phyloP scores from a whole-genome alignment of 2,888 invertebrate species.

The Noctua pronuba region DNA sequence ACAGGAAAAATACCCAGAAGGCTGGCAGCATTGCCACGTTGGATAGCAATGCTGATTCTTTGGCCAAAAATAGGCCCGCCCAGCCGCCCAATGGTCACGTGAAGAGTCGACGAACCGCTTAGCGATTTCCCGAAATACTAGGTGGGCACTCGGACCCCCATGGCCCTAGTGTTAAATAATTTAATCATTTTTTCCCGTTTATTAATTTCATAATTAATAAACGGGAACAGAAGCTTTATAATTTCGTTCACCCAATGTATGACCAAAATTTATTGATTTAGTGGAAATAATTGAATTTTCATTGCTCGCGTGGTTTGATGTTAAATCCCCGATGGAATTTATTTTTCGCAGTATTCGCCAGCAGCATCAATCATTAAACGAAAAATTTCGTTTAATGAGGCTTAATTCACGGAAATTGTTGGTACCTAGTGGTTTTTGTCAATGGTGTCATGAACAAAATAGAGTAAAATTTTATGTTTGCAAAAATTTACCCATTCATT shows the following conservation, averaged over 20 bases:
- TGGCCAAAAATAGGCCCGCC: too few species aligned
- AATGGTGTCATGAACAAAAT: not conserved
- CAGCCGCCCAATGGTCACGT: too few species aligned
- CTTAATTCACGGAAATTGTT: not conserved
- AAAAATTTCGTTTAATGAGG: not conserved
- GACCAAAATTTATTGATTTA: constrained; percentile 29
- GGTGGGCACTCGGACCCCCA: too few species aligned
- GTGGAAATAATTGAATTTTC: constrained; percentile 31
- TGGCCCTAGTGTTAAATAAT: too few species aligned
- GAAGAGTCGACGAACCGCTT: too few species aligned
- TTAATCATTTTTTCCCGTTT: too few species aligned
- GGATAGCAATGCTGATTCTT: too few species aligned
- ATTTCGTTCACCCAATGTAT: not conserved
- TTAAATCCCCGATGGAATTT: constrained; percentile 24
- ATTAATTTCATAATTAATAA: constrained; percentile 1
- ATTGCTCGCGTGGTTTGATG: constrained; percentile 26
- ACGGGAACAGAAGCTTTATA: not conserved
- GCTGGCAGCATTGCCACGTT: too few species aligned
- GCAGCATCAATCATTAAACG: constrained; percentile 16
- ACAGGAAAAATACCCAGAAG: too few species aligned
- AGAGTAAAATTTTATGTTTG: not conserved
- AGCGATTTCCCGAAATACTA: too few species aligned
- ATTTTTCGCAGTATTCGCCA: constrained; percentile 13
- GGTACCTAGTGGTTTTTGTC: not conserved
- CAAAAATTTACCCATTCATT: not conserved